Conservation (phyloP, 2,888 invertebrate genomes). For the Lasioglossum figueresi region DNA sequence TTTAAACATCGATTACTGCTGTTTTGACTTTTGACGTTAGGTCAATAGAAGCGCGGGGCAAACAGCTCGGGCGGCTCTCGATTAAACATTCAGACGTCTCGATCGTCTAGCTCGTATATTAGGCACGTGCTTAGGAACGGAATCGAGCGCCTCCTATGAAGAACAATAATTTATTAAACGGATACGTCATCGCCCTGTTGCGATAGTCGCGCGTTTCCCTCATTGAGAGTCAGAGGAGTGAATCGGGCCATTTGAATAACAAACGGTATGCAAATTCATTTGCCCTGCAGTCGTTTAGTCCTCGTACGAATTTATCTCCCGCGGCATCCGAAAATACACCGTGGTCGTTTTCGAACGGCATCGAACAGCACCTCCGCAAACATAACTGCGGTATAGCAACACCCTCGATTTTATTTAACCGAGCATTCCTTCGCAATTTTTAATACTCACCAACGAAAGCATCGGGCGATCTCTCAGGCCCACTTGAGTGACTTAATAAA, state of each 20-base stretch:
- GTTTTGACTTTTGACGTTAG: not conserved
- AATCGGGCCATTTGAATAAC: slow-evolving; percentile 82
- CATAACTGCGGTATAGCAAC: not conserved
- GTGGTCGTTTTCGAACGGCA: slow-evolving; percentile 29
- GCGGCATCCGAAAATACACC: slow-evolving; percentile 51
- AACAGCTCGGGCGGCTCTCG: slow-evolving; percentile 3
- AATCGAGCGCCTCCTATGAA: slow-evolving; percentile 63
- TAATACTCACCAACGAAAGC: not conserved
- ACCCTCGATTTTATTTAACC: not conserved
- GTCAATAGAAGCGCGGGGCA: slow-evolving; percentile 11
- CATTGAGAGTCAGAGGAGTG: slow-evolving; percentile 78
- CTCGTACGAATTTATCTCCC: slow-evolving; percentile 47
- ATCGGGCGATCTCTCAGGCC: too few species aligned
- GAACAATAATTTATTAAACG: slow-evolving; percentile 77
- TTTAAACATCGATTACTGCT: slow-evolving; percentile 6
- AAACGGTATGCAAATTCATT: slow-evolving; percentile 82
- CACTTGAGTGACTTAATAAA: too few species aligned
- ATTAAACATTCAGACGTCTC: slow-evolving; percentile 45
- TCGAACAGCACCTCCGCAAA: not conserved
- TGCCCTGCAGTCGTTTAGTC: slow-evolving; percentile 56
- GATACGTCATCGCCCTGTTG: slow-evolving; percentile 74
- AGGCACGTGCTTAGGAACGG: slow-evolving; percentile 73
- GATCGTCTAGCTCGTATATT: slow-evolving; percentile 76
- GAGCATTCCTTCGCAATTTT: not conserved
- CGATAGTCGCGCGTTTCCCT: slow-evolving; percentile 72